Conservation (phyloP, 2,797 vertebrate species). For the Artibeus jamaicensis region DNA sequence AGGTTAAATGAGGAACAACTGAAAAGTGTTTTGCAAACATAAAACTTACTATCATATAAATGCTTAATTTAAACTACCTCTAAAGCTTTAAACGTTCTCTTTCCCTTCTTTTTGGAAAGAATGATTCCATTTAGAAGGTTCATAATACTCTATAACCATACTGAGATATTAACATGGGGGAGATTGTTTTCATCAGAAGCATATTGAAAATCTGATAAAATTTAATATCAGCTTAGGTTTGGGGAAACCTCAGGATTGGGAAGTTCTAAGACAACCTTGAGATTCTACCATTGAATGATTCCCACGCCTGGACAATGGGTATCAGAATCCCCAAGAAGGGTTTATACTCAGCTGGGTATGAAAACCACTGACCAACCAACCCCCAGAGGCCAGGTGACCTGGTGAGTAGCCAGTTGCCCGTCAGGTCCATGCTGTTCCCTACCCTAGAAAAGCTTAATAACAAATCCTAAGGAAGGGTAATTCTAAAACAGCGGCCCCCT, state of each 20-base stretch:
- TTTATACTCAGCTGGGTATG: neutral
- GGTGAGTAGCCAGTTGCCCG: neutral
- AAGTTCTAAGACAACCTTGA: neutral
- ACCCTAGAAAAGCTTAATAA: neutral
- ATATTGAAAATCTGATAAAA: slow-evolving; percentile 2
- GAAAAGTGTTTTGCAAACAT: neutral
- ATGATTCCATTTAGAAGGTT: neutral
- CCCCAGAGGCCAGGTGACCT: neutral
- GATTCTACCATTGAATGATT: neutral
- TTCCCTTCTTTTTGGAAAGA: neutral
- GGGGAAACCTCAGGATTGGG: neutral
- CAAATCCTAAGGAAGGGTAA: neutral
- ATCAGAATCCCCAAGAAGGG: neutral
- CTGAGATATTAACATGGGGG: neutral
- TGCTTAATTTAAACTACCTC: neutral
- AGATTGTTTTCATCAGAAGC: neutral
- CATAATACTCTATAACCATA: neutral
- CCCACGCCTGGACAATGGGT: neutral
- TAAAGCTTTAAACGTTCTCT: neutral
- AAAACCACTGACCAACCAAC: neutral
- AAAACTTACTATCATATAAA: slow-evolving; percentile 8
- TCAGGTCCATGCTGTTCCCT: neutral
- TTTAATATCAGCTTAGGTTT: neutral
- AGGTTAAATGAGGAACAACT: slow-evolving; percentile 10
- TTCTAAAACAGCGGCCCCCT: neutral